A percentile compares a stretch with the other conserved stretches of the same genome.
Conservation (phyloP, 2,888 invertebrate species). For the Crocallis elinguaria region DNA sequence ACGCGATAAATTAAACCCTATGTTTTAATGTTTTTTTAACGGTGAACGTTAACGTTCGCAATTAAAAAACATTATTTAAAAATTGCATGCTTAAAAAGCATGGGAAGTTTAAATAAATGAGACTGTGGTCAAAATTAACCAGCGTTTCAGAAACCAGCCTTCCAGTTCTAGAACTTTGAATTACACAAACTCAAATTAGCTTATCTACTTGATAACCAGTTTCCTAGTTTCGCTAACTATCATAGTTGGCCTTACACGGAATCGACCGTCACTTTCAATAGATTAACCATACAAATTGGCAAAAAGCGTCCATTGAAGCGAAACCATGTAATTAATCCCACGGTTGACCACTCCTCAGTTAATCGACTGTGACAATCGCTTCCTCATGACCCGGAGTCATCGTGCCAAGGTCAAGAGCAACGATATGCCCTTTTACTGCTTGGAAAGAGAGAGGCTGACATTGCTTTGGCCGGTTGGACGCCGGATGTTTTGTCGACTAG, state of each 20-base stretch:
- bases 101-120: too few relatives aligned
- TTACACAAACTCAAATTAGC: too few relatives aligned
- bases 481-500: background rate
- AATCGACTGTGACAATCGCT: slow-evolving; percentile 30
- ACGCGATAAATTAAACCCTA: too few relatives aligned
- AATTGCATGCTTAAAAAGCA: too few relatives aligned
- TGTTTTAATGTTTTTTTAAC: too few relatives aligned
- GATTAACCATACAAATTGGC: background rate
- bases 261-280: background rate
- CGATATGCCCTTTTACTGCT: slow-evolving; percentile 33
- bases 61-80: too few relatives aligned
- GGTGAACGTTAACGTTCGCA: too few relatives aligned
- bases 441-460: slow-evolving; percentile 10
- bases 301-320: background rate
- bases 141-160: too few relatives aligned
- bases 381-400: slow-evolving; percentile 41
- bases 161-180: too few relatives aligned
- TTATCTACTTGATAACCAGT: too few relatives aligned
- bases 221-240: too few relatives aligned
- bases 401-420: slow-evolving; percentile 34
- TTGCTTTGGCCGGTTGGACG: background rate
- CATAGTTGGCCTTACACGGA: background rate
- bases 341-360: slow-evolving; percentile 36
- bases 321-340: slow-evolving; percentile 36
- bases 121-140: too few relatives aligned